Base-by-base conservation (phyloP, 2,888 invertebrate genomes). In the Gerris lacustris region DNA sequence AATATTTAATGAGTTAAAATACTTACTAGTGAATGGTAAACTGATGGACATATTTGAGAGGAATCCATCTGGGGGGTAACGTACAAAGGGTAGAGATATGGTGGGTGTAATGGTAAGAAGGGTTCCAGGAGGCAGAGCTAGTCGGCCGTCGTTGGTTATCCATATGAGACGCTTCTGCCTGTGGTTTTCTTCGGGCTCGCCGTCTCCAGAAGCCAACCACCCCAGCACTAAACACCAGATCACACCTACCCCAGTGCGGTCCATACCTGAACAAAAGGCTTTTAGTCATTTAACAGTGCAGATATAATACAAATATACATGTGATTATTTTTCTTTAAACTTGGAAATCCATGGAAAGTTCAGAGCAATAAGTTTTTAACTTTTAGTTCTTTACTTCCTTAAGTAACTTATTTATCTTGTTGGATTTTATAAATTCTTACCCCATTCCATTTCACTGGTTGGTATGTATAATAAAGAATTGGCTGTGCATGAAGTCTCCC, bases 41-140 rank as follows among this genome's bases (percentile, higher is more conserved):
- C 90, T 90, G 77, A 92, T 86, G 44, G 91, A 88, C 82, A 92
- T 83, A 79, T 92, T 92, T 69, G 92, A 91, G 76, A 91, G 85
- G 80, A 92, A 92, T 69, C 92, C 92, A 78, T 90, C 88, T 0
- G 91, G 92, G 7, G 92, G 92, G 82, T 92, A 89, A 76, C 92
- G 83, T 5, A 92, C 90, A 77, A 92, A 87, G 9, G 92, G 92
- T 83, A 92, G 82, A 6, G 91, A 88, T 66, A 92, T 80, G 6
- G 92, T 91, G 9, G 92, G 92, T 5, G 90, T 86, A 75, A 92
- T 88, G 44, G 89, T 85, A 81, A 93, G 83, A 5, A 88, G 84
- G 0, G 92, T 92, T 66, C 92, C 92, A 0, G 92, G 93, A 1
- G 93, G 93, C 75, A 93, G 79, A 0, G 92, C 92, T 77, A 93